Evolutionary conservation across 2,113 vertebrate species (phyloP), one percentile per base, ranked within the genome.

Genomic region (Leptobrachium leishanense): DNA sequence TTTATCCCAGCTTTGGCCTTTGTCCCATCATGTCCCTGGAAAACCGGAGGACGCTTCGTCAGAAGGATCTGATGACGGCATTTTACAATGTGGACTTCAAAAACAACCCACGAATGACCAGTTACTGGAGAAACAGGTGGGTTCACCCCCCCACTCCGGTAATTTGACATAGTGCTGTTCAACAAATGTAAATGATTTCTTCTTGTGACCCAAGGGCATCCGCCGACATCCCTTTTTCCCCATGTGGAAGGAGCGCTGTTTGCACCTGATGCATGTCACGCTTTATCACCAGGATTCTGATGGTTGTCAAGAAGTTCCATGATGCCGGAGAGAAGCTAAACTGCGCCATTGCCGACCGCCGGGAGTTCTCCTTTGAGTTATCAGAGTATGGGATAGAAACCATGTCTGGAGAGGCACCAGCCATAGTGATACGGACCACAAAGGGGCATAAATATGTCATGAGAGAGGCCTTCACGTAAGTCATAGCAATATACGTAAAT

Each of bases 381-480:
- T 88, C 91, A 74, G 92, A 93, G 54, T 94, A 90, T 2, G 92
- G 92, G 2, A 73, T 94, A 66, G 73, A 82, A 0, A 86, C 83
- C 0, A 90, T 90, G 0, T 86, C 85, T 4, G 86, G 84, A 2
- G 92, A 90, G 5, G 57, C 92, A 11, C 92, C 92, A 0, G 83
- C 92, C 1, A 83, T 92, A 68, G 92, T 91, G 0, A 86, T 94
- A 80, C 82, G 89, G 20, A 92, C 91, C 20, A 82, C 82, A 39
- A 76, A 85, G 57, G 92, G 92, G 20, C 85, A 89, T 81, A 94
- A 94, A 83, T 92, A 87, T 87, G 87, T 85, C 83, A 93, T 94
- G 92, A 87, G 88, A 2, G 92, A 92, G 83, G 91, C 92, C 85
- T 94, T 93, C 85, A 93, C 92, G 92, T 94, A 83, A n/a, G 92